These are phyloP conservation scores for Cryptophagus acutangulus DNA, from an alignment of 2,888 invertebrate species.

Conservation along the genomic window DNA sequence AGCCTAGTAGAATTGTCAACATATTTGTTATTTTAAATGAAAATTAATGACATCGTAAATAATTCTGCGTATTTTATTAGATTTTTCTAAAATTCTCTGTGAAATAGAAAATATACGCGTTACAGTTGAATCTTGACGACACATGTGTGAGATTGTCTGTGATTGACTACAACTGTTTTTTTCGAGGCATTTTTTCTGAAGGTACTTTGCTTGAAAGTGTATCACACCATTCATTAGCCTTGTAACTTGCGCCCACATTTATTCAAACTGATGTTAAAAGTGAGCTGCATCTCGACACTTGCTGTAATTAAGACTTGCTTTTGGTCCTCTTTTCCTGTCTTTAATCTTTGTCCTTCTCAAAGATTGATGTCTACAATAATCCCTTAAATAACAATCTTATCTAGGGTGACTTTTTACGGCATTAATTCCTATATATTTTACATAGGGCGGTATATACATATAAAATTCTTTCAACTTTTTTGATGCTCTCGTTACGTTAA, in stretches of 20 bases:
- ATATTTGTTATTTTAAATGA: constrained; percentile 29
- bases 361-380: constrained; percentile 1
- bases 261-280: no score
- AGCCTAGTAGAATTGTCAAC: constrained; percentile 29
- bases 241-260: constrained; percentile 1
- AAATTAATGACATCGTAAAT: constrained; percentile 27
- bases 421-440: neutral
- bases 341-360: neutral
- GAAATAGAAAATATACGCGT: neutral
- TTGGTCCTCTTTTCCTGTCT: neutral
- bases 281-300: neutral
- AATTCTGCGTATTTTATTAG: no score
- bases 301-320: neutral
- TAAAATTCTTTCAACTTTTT: no score
- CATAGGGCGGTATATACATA: neutral
- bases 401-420: constrained; percentile 1
- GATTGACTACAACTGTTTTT: neutral
- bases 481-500: no score
- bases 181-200: neutral
- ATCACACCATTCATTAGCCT: constrained; percentile 2
- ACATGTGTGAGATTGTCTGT: neutral
- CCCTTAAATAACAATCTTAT: constrained; percentile 1
- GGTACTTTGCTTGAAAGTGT: no score
- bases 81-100: neutral
- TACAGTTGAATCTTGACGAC: no score